These are phyloP conservation scores for Laothoe populi DNA, from an alignment of 2,888 invertebrate genomes.

Conservation along the genomic window DNA sequence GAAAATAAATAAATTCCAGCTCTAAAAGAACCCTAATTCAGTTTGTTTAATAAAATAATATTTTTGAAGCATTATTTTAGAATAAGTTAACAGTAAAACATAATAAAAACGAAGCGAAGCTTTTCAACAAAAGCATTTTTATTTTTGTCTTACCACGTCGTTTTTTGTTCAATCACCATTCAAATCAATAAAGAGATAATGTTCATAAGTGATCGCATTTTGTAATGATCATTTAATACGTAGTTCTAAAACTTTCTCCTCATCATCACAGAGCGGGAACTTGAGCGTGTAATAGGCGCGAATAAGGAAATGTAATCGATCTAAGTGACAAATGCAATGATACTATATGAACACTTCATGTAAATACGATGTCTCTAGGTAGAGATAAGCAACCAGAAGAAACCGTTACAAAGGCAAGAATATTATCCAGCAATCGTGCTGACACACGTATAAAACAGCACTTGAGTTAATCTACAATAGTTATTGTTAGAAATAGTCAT, in stretches of 20 bases:
- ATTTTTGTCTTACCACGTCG: too few relatives aligned
- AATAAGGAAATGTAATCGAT: slow-evolving; percentile 15
- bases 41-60: too few relatives aligned
- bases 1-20: not conserved
- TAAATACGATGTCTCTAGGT: slow-evolving; percentile 8
- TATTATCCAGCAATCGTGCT: not conserved
- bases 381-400: not conserved
- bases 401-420: not conserved
- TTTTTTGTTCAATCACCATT: too few relatives aligned
- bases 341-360: slow-evolving; percentile 14
- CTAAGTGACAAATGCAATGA: slow-evolving; percentile 11
- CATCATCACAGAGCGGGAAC: not conserved
- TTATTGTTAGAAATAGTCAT: not conserved
- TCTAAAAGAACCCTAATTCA: too few relatives aligned
- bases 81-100: too few relatives aligned
- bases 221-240: slow-evolving; percentile 2
- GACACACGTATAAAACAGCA: not conserved
- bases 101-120: too few relatives aligned
- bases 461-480: not conserved
- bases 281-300: not conserved
- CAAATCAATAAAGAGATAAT: not conserved
- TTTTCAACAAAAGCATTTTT: too few relatives aligned
- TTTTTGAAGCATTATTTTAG: too few relatives aligned
- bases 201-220: not conserved
- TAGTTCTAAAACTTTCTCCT: slow-evolving; percentile 11